Conservation (phyloP, 2,113 vertebrate genomes). For the Rostratula benghalensis region DNA sequence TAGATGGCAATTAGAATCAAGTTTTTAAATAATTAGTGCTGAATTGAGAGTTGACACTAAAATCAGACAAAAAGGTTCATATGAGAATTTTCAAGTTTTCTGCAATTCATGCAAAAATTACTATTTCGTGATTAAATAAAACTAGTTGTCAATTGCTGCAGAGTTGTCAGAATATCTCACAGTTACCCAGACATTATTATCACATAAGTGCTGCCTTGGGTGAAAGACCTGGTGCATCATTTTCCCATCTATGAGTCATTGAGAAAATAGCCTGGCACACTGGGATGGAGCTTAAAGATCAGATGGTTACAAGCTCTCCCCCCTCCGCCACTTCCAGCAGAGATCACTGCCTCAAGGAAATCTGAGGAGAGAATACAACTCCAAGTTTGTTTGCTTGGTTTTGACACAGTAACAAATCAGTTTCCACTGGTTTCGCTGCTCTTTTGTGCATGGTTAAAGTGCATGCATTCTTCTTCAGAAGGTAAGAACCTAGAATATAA, state of each 20-base stretch:
- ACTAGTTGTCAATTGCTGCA: background rate
- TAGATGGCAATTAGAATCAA: background rate
- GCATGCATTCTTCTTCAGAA: background rate
- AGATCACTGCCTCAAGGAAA: background rate
- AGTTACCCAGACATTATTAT: background rate
- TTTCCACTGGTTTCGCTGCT: background rate
- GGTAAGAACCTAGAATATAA: background rate
- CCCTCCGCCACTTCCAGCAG: fast-evolving
- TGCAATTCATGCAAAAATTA: background rate
- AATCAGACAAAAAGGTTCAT: background rate
- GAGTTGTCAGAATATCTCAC: background rate
- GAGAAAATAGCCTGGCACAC: background rate
- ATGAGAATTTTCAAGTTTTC: background rate
- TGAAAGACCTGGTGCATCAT: background rate
- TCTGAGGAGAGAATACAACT: background rate
- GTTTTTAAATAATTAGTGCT: background rate
- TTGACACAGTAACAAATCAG: background rate
- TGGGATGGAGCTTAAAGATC: background rate
- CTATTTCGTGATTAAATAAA: background rate
- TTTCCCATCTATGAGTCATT: background rate
- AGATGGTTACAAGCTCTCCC: fast-evolving
- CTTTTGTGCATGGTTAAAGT: background rate
- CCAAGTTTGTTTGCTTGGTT: background rate
- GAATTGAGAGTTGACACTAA: background rate
- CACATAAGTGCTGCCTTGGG: background rate